phyloP scores from a whole-genome alignment of 2,797 vertebrate genomes.

The Chaunax sp. region DNA sequence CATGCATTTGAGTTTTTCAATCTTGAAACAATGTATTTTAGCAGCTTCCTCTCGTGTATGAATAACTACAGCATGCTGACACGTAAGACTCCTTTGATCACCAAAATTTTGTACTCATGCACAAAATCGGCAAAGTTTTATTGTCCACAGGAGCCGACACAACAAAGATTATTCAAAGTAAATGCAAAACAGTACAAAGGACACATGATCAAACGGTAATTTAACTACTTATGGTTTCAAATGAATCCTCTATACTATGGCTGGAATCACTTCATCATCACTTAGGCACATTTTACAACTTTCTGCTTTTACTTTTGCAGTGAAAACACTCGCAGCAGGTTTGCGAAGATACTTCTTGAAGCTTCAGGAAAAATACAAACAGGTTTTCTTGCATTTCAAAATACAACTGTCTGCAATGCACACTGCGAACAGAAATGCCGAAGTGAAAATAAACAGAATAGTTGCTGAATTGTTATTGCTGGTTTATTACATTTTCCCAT shows the following conservation, averaged over 20 bases:
- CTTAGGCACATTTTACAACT: constrained; percentile 43
- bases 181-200: constrained; percentile 56
- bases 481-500: constrained; percentile 53
- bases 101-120: constrained; percentile 33
- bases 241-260: constrained; percentile 42
- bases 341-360: constrained; percentile 52
- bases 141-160: constrained; percentile 74
- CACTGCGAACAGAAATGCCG: constrained; percentile 25
- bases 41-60: not conserved
- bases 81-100: not conserved
- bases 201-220: constrained; percentile 49
- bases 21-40: not conserved
- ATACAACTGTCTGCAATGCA: constrained; percentile 39
- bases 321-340: constrained; percentile 41
- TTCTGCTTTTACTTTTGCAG: constrained; percentile 26
- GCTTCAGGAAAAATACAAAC: constrained; percentile 34
- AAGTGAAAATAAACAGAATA: constrained; percentile 38
- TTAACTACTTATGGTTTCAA: constrained; percentile 43
- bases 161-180: constrained; percentile 59
- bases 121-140: constrained; percentile 64
- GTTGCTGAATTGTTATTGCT: constrained; percentile 59
- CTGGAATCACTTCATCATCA: constrained; percentile 47
- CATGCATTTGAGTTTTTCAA: not conserved
- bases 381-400: constrained; percentile 38
- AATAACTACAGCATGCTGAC: not conserved